These are phyloP conservation scores for Sphaeramia orbicularis DNA, from an alignment of 2,797 vertebrate genomes.

Conservation along the genomic window DNA sequence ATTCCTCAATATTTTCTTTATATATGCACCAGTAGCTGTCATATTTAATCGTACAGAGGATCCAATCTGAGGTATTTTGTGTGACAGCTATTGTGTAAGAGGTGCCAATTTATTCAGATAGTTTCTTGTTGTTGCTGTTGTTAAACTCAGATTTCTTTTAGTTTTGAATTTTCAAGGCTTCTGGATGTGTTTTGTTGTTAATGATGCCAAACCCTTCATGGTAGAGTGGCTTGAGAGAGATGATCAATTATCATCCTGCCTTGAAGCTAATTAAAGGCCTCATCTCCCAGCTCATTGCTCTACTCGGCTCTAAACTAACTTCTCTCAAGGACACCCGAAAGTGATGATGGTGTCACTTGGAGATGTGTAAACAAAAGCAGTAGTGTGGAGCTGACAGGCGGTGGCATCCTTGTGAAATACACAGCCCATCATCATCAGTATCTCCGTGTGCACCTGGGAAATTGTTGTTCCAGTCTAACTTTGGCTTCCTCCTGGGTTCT, in stretches of 20 bases:
- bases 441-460: constrained; percentile 57
- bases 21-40: not conserved
- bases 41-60: not conserved
- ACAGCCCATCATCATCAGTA: constrained; percentile 38
- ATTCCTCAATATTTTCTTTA: too few relatives aligned
- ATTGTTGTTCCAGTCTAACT: constrained; percentile 43
- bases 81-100: not conserved
- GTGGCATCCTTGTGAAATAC: constrained; percentile 33
- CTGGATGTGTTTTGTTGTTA: constrained; percentile 72
- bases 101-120: constrained; percentile 12
- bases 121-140: constrained; percentile 22
- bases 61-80: not conserved
- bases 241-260: constrained; percentile 83
- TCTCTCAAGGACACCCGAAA: constrained; percentile 82
- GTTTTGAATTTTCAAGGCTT: constrained; percentile 42
- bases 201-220: constrained; percentile 75
- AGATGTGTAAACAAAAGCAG: constrained; percentile 70
- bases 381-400: constrained; percentile 36
- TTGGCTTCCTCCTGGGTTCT: constrained; percentile 28
- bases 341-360: constrained; percentile 63
- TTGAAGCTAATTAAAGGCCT: constrained; percentile 83
- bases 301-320: constrained; percentile 68
- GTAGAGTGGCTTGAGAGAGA: constrained; percentile 69
- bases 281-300: constrained; percentile 71
- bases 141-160: not conserved